These are phyloP conservation scores for Phortica okadai DNA, from an alignment of 2,888 invertebrate genomes.

Conservation along the genomic window DNA sequence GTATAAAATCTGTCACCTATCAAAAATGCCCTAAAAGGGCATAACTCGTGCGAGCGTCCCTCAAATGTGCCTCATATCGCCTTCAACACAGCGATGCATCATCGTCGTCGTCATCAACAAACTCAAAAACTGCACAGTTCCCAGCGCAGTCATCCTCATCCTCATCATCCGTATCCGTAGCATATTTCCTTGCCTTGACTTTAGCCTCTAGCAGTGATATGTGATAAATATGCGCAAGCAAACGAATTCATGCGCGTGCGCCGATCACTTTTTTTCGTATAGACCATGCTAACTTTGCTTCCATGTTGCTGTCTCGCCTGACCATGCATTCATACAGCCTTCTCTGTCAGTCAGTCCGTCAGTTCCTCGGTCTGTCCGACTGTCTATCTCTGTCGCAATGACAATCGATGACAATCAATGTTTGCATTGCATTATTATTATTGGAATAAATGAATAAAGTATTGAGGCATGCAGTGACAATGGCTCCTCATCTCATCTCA, in stretches of 20 bases:
- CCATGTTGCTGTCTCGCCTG: not conserved
- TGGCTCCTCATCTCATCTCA: slow-evolving; percentile 58
- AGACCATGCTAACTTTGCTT: not conserved
- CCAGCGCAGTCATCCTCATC: slow-evolving; percentile 36
- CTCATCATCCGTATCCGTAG: not conserved
- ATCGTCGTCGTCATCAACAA: not conserved
- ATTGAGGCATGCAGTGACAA: slow-evolving; percentile 72
- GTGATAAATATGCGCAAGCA: slow-evolving; percentile 34
- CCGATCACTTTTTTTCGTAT: not conserved
- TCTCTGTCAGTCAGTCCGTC: slow-evolving; percentile 38
- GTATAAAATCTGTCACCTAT: slow-evolving; percentile 73
- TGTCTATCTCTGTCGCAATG: slow-evolving; percentile 40
- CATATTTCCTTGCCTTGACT: not conserved
- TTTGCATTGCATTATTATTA: slow-evolving; percentile 75
- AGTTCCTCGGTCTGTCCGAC: slow-evolving; percentile 41
- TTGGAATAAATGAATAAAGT: slow-evolving; percentile 75
- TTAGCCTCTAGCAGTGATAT: not conserved
- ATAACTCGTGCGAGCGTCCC: slow-evolving; percentile 56
- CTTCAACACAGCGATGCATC: slow-evolving; percentile 16
- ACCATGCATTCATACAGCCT: slow-evolving; percentile 6
- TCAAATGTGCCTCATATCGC: slow-evolving; percentile 21
- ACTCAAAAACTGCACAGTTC: not conserved
- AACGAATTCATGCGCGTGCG: slow-evolving; percentile 32
- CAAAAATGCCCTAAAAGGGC: slow-evolving; percentile 74
- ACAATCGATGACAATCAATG: slow-evolving; percentile 74